Conservation (phyloP, 2,797 vertebrate genomes). For the Babyrousa celebensis region DNA sequence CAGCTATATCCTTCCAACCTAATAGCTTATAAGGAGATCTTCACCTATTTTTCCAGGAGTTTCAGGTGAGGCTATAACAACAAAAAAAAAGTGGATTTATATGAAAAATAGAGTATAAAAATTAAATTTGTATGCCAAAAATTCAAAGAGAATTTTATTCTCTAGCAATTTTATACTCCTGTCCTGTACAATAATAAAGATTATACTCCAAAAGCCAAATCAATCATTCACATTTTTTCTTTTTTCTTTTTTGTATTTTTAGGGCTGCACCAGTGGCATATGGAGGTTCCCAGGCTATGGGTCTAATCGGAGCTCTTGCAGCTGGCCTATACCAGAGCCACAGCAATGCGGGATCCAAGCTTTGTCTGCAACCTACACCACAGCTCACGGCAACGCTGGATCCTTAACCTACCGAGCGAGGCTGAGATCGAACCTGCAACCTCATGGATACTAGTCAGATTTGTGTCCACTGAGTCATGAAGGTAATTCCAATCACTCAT, state of each 20-base stretch:
- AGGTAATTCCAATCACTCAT: background rate
- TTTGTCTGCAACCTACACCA: too few relatives aligned
- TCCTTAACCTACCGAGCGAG: too few relatives aligned
- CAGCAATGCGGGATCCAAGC: too few relatives aligned
- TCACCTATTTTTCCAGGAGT: background rate
- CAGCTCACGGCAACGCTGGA: too few relatives aligned
- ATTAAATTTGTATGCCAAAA: background rate
- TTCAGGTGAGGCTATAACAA: background rate
- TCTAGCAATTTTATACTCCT: background rate
- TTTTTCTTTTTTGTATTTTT: too few relatives aligned
- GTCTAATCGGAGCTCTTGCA: too few relatives aligned
- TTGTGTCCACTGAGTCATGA: too few relatives aligned
- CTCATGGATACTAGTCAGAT: too few relatives aligned
- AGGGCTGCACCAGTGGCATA: too few relatives aligned
- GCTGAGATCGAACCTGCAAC: too few relatives aligned
- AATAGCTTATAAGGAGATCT: background rate
- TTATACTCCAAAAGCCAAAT: background rate
- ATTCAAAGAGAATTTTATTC: background rate
- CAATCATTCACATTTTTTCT: background rate
- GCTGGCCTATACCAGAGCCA: too few relatives aligned
- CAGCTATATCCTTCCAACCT: background rate
- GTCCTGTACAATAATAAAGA: background rate
- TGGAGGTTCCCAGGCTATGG: too few relatives aligned
- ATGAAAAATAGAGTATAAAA: conserved; percentile 22
- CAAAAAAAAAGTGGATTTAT: background rate